phyloP scores from a whole-genome alignment of 2,113 vertebrate genomes.

The Brienomyrus brachyistius region DNA sequence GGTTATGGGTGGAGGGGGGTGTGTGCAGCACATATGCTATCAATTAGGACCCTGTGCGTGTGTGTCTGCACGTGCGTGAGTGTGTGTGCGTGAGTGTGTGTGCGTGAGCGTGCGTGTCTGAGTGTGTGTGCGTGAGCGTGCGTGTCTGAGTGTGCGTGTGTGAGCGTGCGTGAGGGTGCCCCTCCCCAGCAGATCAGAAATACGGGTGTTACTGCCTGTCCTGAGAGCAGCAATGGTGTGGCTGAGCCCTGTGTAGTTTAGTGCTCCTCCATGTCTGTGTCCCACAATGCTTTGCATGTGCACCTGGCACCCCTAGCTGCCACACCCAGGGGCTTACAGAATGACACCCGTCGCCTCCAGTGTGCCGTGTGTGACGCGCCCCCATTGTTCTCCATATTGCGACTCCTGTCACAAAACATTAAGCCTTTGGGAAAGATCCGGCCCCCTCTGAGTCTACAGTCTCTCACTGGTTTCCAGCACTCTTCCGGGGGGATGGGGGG shows the following conservation, averaged over 20 bases:
- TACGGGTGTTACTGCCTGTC: background rate
- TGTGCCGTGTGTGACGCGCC: background rate
- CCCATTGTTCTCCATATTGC: background rate
- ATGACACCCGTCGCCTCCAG: background rate
- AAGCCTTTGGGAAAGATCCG: background rate
- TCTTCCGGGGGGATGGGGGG: background rate
- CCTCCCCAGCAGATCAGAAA: background rate
- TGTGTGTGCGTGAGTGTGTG: too few relatives aligned
- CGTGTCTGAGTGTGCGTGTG: background rate
- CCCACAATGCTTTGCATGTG: background rate
- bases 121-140: background rate
- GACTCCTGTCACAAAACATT: background rate
- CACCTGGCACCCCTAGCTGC: background rate
- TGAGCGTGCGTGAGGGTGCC: background rate
- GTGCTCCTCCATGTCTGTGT: background rate
- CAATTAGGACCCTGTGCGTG: background rate
- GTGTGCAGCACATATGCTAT: conserved; percentile 7
- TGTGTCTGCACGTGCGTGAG: background rate
- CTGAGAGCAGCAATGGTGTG: background rate
- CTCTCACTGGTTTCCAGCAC: background rate
- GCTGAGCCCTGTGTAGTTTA: background rate
- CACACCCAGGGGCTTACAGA: background rate
- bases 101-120: too few relatives aligned
- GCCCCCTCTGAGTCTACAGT: background rate
- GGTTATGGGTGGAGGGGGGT: background rate